Percentiles rank a stretch among this genome's conserved stretches.
phyloP scores from a whole-genome alignment of 2,113 vertebrate species.

The Glaucomys volans region DNA sequence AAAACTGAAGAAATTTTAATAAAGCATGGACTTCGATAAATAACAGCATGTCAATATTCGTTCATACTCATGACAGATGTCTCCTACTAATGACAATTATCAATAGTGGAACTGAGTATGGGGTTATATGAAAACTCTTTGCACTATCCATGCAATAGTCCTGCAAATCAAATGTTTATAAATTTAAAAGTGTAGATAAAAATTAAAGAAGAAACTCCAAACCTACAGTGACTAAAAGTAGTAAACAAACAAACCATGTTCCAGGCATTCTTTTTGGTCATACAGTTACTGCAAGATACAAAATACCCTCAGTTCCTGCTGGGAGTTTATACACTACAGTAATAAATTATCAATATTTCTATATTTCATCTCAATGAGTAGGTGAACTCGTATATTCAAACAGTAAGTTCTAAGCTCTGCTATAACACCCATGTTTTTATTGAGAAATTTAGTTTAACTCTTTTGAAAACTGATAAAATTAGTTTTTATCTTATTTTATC shows the following conservation, averaged over 20 bases:
- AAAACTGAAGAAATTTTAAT: neutral
- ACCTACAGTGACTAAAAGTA: neutral
- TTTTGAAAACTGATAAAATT: neutral
- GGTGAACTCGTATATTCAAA: neutral
- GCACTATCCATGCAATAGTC: neutral
- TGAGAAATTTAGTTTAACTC: neutral
- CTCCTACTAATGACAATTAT: neutral
- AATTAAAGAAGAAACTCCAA: neutral
- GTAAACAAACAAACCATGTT: neutral
- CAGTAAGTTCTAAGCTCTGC: neutral
- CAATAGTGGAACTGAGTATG: neutral
- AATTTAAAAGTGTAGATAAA: neutral
- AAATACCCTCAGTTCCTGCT: neutral
- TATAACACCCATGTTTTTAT: neutral
- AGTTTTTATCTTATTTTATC: neutral
- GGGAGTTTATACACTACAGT: neutral
- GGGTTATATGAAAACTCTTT: neutral
- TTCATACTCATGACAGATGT: neutral
- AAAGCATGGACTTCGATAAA: neutral
- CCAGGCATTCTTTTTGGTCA: neutral
- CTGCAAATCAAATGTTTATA: neutral
- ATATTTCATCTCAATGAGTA: neutral
- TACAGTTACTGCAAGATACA: neutral
- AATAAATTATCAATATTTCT: neutral
- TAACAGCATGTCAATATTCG: neutral